Evolutionary conservation across 1,140 invertebrate genomes (phyloP).

Genomic region (Latrodectus geometricus): DNA sequence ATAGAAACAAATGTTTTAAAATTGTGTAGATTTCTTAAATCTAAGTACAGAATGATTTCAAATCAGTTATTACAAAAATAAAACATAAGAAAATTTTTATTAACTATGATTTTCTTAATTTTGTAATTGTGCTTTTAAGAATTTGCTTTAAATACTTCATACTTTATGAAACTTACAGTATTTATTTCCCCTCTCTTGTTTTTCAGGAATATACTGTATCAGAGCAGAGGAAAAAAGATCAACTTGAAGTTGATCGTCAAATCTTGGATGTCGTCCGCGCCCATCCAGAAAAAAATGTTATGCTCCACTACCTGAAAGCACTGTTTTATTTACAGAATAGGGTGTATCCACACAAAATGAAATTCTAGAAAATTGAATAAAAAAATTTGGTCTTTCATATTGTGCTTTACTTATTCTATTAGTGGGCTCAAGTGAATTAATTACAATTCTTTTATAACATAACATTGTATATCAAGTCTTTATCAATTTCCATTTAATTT

Average conservation of each 20-base stretch:
- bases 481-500: no score
- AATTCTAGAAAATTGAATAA: conserved; percentile 78
- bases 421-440: no score
- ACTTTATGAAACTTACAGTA: not conserved
- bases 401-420: no score
- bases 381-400: no score
- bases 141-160: no score
- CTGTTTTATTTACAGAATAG: conserved; percentile 93
- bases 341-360: conserved; percentile 95
- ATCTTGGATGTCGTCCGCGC: conserved; percentile 86
- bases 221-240: conserved; percentile 91
- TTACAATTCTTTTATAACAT: no score
- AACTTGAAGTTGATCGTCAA: conserved; percentile 82
- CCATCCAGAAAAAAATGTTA: conserved; percentile 84
- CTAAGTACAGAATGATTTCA: no score
- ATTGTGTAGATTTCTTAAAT: no score
- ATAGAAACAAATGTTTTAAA: no score
- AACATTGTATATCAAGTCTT: no score
- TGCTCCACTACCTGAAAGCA: conserved; percentile 90
- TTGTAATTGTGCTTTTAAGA: not conserved
- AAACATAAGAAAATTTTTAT: no score
- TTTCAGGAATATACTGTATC: conserved; percentile 85
- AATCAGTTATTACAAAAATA: no score
- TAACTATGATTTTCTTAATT: not conserved
- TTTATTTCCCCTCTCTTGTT: conserved; percentile 58